Base-by-base conservation (phyloP, 2,888 invertebrate species). In the Campaea margaritaria region DNA sequence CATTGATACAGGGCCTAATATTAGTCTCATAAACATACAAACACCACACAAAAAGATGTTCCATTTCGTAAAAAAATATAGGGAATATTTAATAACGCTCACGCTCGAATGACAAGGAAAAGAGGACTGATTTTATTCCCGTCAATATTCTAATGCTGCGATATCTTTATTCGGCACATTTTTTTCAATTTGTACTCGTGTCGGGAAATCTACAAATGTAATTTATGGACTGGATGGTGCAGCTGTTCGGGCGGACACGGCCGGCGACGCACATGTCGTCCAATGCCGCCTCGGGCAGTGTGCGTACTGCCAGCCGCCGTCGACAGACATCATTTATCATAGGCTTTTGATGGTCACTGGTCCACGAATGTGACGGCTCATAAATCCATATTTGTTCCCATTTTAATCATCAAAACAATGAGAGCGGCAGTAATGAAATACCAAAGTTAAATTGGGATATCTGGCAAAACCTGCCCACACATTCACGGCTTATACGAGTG, bases 91-190 rank as follows among this genome's bases (percentile, higher is more conserved):
- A 68, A 53, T 63, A 41, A 48, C 46, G 57, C 65, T 69, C 53
- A 58, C 63, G 58, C 64, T 65, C 53, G 58, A 64, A 47, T 47
- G 57, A 49, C 54, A 45, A 51, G 51, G 62, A 50, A 59, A 58
- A 68, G 53, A 60, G 54, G 61, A 69, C 58, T 64, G 65, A 71
- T 69, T 57, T 60, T 54, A 53, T 53, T 63, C 64, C 65, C 63
- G 60, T 44, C 54, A 58, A 57, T 61, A 68, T 65, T 65, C 31
- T 31, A 31, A 31, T 31, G 31, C 63, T 64, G 69, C 51, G 36
- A 60, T 78, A 82, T 82, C 80, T 82, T 77, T 78, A 81, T 82
- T 77, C 77, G 79, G 73, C 75, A 80, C 81, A 82, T 82, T 83
- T 77, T n/a, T 59, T 81, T 78, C 79, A 78, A 83, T 82, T 82